Conservation (phyloP, 2,888 invertebrate species). For the Sericinus montela region DNA sequence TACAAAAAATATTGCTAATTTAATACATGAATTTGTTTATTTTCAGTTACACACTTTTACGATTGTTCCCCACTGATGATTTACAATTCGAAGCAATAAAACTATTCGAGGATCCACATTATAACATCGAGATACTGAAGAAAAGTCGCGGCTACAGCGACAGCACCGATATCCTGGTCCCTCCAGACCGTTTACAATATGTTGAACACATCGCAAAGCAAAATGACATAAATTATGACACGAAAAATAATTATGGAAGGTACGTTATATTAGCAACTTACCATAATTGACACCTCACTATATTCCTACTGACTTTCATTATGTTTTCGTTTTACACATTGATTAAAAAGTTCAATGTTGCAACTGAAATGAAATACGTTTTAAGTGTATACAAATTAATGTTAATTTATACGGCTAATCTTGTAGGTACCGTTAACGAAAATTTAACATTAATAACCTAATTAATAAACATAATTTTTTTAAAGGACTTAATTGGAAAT, state of each 20-base stretch:
- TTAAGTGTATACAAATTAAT: neutral
- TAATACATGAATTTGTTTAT: neutral
- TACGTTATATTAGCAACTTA: slow-evolving; percentile 22
- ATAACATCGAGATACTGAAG: slow-evolving; percentile 50
- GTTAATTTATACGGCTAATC: no score
- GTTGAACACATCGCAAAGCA: slow-evolving; percentile 39
- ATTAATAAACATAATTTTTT: no score
- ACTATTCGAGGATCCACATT: slow-evolving; percentile 38
- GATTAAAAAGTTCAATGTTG: neutral
- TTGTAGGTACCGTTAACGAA: no score
- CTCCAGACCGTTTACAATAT: slow-evolving; percentile 32
- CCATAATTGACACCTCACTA: no score
- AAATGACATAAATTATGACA: slow-evolving; percentile 34
- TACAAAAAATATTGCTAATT: no score
- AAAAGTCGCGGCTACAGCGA: slow-evolving; percentile 51
- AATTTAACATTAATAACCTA: no score
- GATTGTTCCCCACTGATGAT: slow-evolving; percentile 38
- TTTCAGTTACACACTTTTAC: slow-evolving; percentile 54
- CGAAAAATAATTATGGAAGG: slow-evolving; percentile 58
- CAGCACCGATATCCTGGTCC: slow-evolving; percentile 56
- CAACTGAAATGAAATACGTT: neutral
- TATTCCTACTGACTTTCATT: neutral
- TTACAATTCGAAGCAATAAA: slow-evolving; percentile 37
- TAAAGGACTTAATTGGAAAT: no score
- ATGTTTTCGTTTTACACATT: neutral